A percentile compares a stretch with the other conserved stretches of the same genome.
These are phyloP conservation scores for Glaucomys volans DNA, from an alignment of 2,113 vertebrate genomes.

Conservation along the genomic window DNA sequence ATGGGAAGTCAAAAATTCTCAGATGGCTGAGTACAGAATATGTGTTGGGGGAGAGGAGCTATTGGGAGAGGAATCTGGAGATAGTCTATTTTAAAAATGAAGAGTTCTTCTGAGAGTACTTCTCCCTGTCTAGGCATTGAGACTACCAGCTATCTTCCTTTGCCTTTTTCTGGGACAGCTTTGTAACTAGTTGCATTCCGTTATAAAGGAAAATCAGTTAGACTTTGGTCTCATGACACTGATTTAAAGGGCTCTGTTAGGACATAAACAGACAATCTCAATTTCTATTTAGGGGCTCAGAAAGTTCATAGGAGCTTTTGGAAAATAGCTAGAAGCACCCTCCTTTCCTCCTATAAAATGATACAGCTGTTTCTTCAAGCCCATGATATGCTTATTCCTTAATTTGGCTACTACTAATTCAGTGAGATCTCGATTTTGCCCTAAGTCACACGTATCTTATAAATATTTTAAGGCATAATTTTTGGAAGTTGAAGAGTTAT, in stretches of 20 bases:
- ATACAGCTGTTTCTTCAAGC: background rate
- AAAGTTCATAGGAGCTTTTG: background rate
- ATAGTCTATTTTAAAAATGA: background rate
- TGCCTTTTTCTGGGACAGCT: background rate
- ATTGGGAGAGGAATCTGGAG: background rate
- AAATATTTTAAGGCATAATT: constrained; percentile 33
- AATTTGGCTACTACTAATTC: background rate
- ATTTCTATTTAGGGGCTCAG: background rate
- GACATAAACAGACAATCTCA: background rate
- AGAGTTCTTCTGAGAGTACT: background rate
- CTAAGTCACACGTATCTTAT: background rate
- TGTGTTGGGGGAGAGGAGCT: background rate
- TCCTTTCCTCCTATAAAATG: background rate
- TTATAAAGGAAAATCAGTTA: background rate
- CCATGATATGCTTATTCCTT: background rate
- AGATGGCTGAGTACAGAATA: background rate
- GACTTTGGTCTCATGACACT: background rate
- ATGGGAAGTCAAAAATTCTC: background rate
- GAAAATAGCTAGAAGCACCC: background rate
- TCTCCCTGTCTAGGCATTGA: background rate
- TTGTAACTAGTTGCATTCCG: background rate
- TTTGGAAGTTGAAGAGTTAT: constrained; percentile 39
- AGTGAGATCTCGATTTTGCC: constrained; percentile 35
- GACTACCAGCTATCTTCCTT: background rate
- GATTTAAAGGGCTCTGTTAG: background rate